Base-by-base conservation (phyloP, 2,797 vertebrate genomes). In the Sarcoramphus papa region DNA sequence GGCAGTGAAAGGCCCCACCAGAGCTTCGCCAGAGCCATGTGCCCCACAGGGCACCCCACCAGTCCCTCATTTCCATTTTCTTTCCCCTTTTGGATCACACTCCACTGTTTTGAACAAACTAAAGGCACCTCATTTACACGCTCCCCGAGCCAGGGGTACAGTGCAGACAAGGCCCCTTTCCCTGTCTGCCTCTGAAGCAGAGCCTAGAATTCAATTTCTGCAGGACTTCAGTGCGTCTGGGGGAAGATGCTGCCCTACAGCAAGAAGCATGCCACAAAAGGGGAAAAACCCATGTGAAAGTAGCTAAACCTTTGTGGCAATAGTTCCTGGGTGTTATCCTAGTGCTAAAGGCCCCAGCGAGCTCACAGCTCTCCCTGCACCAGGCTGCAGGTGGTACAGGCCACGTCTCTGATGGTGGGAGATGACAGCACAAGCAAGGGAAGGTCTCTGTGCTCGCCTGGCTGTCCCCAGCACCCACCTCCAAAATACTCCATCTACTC, bases 381-480 rank as follows among this genome's bases (percentile, higher is more conserved):
- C 33, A 59, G 48, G 67, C n/a, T 78, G 28, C 25, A 41, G 82
- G 45, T 45, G 51, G 68, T 64, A 92, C n/a, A 73, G 7, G 4
- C 10, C 51, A 48, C 0, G 0, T 64, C 59, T 60, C 69, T 1
- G 0, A 21, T 14, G 25, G 37, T 25, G 31, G 60, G 56, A 93
- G 40, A 54, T 9, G n/a, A 50, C 37, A 80, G 48, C 75, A 81
- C 31, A 87, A 94, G 91, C 88, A 84, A 87, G 43, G 24, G 56
- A 89, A 63, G 68, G 60, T 93, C 80, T 88, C 78, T 64, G 25
- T 1, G 1, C 40, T 69, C 0, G 0, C 33, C 51, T 37, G 53
- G 25, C 62, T 5, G 1, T 25, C 35, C 33, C 35, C 33, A 35
- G 47, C 22, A 67, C 20, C 69, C 65, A 72, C 21, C 48, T 88